These are phyloP conservation scores for Syngnathoides biaculeatus DNA, from an alignment of 2,113 vertebrate species.

Conservation along the genomic window DNA sequence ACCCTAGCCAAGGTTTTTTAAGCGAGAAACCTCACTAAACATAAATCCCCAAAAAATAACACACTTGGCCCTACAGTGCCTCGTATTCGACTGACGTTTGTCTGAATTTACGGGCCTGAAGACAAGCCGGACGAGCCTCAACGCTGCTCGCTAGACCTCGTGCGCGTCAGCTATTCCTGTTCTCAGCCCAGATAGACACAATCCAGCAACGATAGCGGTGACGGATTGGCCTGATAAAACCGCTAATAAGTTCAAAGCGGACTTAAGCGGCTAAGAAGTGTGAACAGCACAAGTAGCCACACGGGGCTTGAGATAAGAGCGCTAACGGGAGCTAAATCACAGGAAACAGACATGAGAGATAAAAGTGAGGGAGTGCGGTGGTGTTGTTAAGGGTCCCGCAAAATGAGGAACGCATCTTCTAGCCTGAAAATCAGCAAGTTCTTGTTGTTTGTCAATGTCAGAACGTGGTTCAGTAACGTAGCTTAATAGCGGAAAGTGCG, in stretches of 20 bases:
- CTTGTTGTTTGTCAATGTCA: too few species aligned
- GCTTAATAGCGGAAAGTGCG: not conserved
- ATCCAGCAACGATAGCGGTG: slow-evolving; percentile 48
- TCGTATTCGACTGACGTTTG: slow-evolving; percentile 32
- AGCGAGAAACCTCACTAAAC: slow-evolving; percentile 36
- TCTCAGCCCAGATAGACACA: slow-evolving; percentile 33
- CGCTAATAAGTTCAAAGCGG: slow-evolving; percentile 44
- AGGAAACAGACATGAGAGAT: slow-evolving; percentile 51
- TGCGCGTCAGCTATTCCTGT: not conserved
- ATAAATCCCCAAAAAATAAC: slow-evolving; percentile 38
- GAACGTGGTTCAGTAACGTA: too few species aligned
- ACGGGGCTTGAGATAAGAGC: slow-evolving; percentile 47
- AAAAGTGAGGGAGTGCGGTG: slow-evolving; percentile 11
- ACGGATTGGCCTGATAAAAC: slow-evolving; percentile 60
- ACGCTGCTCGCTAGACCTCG: slow-evolving; percentile 30
- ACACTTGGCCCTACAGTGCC: slow-evolving; percentile 30
- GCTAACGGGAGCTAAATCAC: slow-evolving; percentile 47
- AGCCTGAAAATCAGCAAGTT: too few species aligned
- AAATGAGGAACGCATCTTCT: not conserved
- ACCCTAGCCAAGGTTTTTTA: slow-evolving; percentile 41
- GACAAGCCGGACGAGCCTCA: slow-evolving; percentile 34
- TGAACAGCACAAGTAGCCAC: slow-evolving; percentile 14
- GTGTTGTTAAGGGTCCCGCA: not conserved
- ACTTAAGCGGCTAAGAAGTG: slow-evolving; percentile 50
- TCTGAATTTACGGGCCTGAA: slow-evolving; percentile 50